Conservation (phyloP, 2,113 vertebrate species). For the Tragelaphus strepsiceros region DNA sequence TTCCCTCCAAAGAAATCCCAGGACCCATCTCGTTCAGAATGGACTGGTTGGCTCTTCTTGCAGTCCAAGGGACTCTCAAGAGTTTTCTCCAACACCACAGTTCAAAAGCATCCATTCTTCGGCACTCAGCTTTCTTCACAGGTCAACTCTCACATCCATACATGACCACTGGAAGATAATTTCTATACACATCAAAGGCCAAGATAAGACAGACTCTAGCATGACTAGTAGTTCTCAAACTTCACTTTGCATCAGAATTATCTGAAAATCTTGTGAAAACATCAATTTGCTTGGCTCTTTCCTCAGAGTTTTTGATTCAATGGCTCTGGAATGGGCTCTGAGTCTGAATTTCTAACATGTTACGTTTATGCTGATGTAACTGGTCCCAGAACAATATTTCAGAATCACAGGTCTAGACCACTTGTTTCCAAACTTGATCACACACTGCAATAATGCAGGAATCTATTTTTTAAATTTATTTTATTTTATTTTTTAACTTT, state of each 20-base stretch:
- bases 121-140: too few species aligned
- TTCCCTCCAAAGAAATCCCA: too few species aligned
- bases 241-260: neutral
- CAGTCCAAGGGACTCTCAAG: too few species aligned
- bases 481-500: too few species aligned
- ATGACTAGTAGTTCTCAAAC: neutral
- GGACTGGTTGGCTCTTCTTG: too few species aligned
- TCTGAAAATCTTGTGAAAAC: neutral
- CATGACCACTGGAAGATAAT: neutral
- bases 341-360: neutral
- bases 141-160: too few species aligned
- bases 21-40: too few species aligned
- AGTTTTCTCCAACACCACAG: too few species aligned
- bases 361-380: neutral
- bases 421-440: neutral
- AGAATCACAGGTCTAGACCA: neutral
- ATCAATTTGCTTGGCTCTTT: neutral
- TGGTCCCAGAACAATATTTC: neutral
- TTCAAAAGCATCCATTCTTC: too few species aligned
- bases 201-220: neutral
- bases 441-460: neutral
- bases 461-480: too few species aligned
- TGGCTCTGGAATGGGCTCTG: neutral
- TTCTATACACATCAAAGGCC: neutral
- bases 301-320: neutral